Conservation (phyloP, 1,140 invertebrate genomes). For the Hormaphis cornu region DNA sequence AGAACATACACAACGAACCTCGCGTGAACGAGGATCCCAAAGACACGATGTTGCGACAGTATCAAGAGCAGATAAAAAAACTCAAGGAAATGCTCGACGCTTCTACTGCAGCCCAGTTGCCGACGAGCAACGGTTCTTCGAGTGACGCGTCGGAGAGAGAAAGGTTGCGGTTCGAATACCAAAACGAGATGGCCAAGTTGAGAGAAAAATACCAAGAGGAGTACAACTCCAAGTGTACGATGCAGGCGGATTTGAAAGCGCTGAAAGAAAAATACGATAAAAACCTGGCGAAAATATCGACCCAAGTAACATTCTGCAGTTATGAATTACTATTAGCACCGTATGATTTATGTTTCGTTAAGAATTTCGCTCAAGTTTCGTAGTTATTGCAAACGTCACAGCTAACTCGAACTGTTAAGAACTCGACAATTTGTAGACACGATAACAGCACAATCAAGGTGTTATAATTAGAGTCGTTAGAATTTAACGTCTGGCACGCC, state of each 20-base stretch:
- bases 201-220: conserved; percentile 45
- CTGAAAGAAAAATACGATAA: conserved; percentile 44
- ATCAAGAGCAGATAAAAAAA: conserved; percentile 75
- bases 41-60: conserved; percentile 76
- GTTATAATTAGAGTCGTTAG: too few relatives aligned
- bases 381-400: too few relatives aligned
- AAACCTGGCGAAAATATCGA: conserved; percentile 11
- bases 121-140: background rate
- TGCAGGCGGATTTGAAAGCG: conserved; percentile 44
- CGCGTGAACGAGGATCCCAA: conserved; percentile 91
- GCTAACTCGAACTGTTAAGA: too few relatives aligned
- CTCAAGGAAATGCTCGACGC: conserved; percentile 57
- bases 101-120: background rate
- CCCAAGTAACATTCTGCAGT: too few relatives aligned
- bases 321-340: too few relatives aligned
- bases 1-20: conserved; percentile 89
- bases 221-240: conserved; percentile 44
- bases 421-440: too few relatives aligned
- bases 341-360: too few relatives aligned
- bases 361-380: too few relatives aligned
- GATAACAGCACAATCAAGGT: too few relatives aligned
- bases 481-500: too few relatives aligned
- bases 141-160: conserved; percentile 36
- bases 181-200: conserved; percentile 45
- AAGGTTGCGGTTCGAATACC: conserved; percentile 42